Evolutionary conservation across 2,888 invertebrate species (phyloP).

Genomic region (Scaptomyza caliginosa): DNA sequence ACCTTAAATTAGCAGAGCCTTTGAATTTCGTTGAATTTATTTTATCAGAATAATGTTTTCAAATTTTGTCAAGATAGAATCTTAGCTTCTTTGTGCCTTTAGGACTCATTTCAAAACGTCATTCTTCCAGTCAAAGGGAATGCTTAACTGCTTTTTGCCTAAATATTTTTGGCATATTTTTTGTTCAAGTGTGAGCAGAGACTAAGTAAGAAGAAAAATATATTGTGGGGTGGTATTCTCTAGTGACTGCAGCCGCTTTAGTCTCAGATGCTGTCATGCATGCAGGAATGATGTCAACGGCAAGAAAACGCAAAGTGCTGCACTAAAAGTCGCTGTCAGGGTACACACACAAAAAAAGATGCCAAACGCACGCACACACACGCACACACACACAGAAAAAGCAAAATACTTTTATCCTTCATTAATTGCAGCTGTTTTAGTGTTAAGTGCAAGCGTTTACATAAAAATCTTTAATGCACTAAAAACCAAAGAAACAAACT

Average conservation of each 20-base stretch:
- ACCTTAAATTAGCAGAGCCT: neutral
- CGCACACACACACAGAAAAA: slow-evolving; percentile 1
- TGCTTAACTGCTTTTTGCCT: too few relatives aligned
- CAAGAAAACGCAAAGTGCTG: slow-evolving; percentile 27
- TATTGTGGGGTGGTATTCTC: neutral
- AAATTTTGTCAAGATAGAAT: too few relatives aligned
- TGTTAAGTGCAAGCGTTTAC: neutral
- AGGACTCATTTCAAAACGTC: too few relatives aligned
- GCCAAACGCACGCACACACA: too few relatives aligned
- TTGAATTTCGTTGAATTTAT: too few relatives aligned
- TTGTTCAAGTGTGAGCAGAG: neutral
- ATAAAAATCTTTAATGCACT: neutral
- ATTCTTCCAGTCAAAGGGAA: too few relatives aligned
- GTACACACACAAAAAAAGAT: neutral
- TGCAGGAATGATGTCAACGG: slow-evolving; percentile 54
- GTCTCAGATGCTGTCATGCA: slow-evolving; percentile 50
- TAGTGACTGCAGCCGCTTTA: neutral
- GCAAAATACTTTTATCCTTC: slow-evolving; percentile 1
- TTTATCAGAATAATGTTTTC: too few relatives aligned
- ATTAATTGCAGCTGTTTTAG: slow-evolving; percentile 3
- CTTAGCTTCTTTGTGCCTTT: too few relatives aligned
- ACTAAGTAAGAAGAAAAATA: neutral
- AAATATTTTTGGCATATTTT: too few relatives aligned
- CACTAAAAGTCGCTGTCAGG: slow-evolving; percentile 29
- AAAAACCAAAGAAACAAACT: neutral